Conservation (phyloP, 2,113 vertebrate species). For the Oryzias melastigma region DNA sequence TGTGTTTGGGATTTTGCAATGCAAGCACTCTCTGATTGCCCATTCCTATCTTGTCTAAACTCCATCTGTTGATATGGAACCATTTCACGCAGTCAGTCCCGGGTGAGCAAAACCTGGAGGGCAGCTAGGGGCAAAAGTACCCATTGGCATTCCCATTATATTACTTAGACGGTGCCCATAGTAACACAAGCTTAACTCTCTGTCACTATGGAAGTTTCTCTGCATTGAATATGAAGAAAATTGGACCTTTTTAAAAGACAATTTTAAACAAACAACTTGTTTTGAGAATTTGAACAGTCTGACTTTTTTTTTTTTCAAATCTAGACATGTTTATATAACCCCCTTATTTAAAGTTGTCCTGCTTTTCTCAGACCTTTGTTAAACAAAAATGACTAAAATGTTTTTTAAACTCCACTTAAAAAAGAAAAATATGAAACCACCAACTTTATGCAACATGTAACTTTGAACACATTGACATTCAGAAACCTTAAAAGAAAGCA, state of each 20-base stretch:
- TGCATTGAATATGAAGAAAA: conserved; percentile 5
- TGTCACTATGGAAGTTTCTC: conserved; percentile 16
- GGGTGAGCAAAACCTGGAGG: conserved; percentile 41
- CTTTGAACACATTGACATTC: too few species aligned
- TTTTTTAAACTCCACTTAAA: too few species aligned
- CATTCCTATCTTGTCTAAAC: conserved; percentile 38
- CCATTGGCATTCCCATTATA: conserved; percentile 40
- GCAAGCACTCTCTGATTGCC: conserved; percentile 31
- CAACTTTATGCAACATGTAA: too few species aligned
- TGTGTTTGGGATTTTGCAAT: conserved; percentile 41
- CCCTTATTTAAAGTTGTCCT: too few species aligned
- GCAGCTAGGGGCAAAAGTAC: conserved; percentile 32
- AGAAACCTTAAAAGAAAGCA: too few species aligned
- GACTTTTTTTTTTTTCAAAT: too few species aligned
- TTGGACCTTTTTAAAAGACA: not conserved
- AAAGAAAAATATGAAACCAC: too few species aligned
- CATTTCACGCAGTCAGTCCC: conserved; percentile 32
- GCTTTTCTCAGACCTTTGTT: too few species aligned
- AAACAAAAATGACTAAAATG: too few species aligned
- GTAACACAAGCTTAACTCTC: conserved; percentile 24
- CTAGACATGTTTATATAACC: not conserved
- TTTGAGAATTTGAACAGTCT: too few species aligned
- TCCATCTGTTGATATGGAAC: conserved; percentile 39
- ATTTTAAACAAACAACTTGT: not conserved
- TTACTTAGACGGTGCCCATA: conserved; percentile 31